Base-by-base conservation (phyloP, 2,113 vertebrate genomes). In the Fukomys damarensis region DNA sequence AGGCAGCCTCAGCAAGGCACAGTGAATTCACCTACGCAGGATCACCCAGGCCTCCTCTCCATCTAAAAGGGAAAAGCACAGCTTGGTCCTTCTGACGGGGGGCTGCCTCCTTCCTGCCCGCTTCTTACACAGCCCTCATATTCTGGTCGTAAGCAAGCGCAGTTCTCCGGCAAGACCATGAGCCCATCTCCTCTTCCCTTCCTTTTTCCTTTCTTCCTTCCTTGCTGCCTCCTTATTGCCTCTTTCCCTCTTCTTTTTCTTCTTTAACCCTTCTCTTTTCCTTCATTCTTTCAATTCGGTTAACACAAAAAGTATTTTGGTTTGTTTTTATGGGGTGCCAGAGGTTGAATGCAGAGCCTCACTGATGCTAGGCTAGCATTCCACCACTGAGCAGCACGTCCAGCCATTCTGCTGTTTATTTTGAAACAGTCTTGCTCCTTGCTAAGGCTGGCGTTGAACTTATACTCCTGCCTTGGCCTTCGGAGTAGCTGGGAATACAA, bases 51-150 rank as follows among this genome's bases (percentile, higher is more conserved):
- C n/a, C 43, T 77, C 46, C 30, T 66, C 52, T 70, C 59, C 91
- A 38, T 14, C 26, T 8, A 9, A 41, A 70, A 32, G 26, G 20
- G 32, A 80, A 26, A 38, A 5, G 24, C 72, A 43, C 11, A 35
- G 43, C 49, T 38, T 88, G 12, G 6, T 54, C 49, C 11, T 72
- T 9, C 10, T 28, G 54, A 38, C n/a, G 38, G 30, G 46, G 4
- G 49, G 13, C 7, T 41, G 52, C 61, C 20, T 3, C 61, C 7
- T 41, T 30, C 32, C 65, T 30, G 1, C 2, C 9, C 30, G 7
- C 38, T 77, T 41, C 17, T 76, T 38, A 54, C 7, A 30, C 1
- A 9, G 19, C 20, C 30, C 6, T 0, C 0, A 17, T 7, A 1
- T 58, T 90, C 70, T 26, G 10, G 41, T 59, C 26, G 76, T 1